phyloP scores from a whole-genome alignment of 2,888 invertebrate genomes.

The Azorinus chamasolen region DNA sequence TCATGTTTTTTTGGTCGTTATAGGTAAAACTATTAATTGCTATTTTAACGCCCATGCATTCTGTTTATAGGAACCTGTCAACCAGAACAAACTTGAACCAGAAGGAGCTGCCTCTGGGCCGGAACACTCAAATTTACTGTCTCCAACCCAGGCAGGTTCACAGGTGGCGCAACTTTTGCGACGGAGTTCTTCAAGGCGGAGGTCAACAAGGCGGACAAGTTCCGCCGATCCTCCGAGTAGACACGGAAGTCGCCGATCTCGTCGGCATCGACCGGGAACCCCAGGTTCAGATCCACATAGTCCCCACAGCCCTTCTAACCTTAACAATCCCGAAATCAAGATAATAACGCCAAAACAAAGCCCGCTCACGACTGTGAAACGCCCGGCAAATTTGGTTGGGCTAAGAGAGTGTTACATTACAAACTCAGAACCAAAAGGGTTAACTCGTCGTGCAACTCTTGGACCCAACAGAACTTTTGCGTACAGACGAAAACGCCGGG shows the following conservation, averaged over 20 bases:
- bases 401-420: constrained; percentile 72
- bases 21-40: no score
- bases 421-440: constrained; percentile 71
- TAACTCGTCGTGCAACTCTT: constrained; percentile 44
- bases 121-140: constrained; percentile 56
- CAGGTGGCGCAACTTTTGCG: constrained; percentile 60
- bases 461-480: constrained; percentile 39
- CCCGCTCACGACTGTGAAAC: constrained; percentile 59
- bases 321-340: constrained; percentile 67
- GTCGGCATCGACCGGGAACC: constrained; percentile 56
- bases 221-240: constrained; percentile 59
- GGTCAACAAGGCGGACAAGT: constrained; percentile 31
- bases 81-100: constrained; percentile 35
- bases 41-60: no score
- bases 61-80: not conserved
- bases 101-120: constrained; percentile 26
- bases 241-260: constrained; percentile 53
- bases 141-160: constrained; percentile 59
- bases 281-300: constrained; percentile 68
- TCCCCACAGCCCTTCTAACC: constrained; percentile 67
- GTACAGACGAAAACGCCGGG: constrained; percentile 20
- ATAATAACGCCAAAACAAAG: constrained; percentile 73
- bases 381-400: constrained; percentile 73
- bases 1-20: no score
- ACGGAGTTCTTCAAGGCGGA: constrained; percentile 55